These are phyloP conservation scores for Neofelis nebulosa DNA, from an alignment of 2,113 vertebrate genomes.

Conservation along the genomic window DNA sequence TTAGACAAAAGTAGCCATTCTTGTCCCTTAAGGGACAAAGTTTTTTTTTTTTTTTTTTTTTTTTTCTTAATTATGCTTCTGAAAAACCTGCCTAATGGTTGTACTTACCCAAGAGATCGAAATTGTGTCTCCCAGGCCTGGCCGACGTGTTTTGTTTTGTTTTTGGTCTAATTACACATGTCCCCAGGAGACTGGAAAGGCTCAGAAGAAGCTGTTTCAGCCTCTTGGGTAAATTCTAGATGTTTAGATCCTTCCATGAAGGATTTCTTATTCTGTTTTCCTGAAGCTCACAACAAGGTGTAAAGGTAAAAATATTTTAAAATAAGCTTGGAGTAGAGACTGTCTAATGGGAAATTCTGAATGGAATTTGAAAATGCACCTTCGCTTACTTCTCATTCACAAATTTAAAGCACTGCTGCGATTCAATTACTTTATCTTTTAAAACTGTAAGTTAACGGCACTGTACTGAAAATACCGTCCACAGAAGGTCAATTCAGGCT, in stretches of 20 bases:
- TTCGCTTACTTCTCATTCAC: slow-evolving; percentile 72
- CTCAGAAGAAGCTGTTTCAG: slow-evolving; percentile 82
- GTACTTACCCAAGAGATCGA: slow-evolving; percentile 79
- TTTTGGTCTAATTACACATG: slow-evolving; percentile 83
- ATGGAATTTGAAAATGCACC: slow-evolving; percentile 55
- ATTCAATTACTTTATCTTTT: slow-evolving; percentile 14
- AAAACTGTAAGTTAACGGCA: background rate
- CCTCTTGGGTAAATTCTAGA: slow-evolving; percentile 80
- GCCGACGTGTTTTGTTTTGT: slow-evolving; percentile 80
- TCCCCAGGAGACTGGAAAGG: slow-evolving; percentile 75
- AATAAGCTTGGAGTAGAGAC: slow-evolving; percentile 15
- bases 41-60: slow-evolving; percentile 68
- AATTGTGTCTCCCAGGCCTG: slow-evolving; percentile 79
- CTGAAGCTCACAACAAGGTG: slow-evolving; percentile 60
- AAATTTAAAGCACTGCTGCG: slow-evolving; percentile 13
- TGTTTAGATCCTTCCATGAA: slow-evolving; percentile 78
- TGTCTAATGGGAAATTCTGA: slow-evolving; percentile 59
- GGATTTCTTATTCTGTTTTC: slow-evolving; percentile 81
- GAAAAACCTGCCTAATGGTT: slow-evolving; percentile 81
- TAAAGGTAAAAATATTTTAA: slow-evolving; percentile 71
- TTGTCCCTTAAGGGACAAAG: slow-evolving; percentile 70
- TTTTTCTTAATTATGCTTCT: slow-evolving; percentile 80
- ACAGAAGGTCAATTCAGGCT: background rate
- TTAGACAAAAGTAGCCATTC: slow-evolving; percentile 75
- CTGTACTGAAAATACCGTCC: background rate